A percentile compares a stretch with the other conserved stretches of the same genome.
Conservation (phyloP, 2,797 vertebrate genomes). For the Propithecus perrieri region DNA sequence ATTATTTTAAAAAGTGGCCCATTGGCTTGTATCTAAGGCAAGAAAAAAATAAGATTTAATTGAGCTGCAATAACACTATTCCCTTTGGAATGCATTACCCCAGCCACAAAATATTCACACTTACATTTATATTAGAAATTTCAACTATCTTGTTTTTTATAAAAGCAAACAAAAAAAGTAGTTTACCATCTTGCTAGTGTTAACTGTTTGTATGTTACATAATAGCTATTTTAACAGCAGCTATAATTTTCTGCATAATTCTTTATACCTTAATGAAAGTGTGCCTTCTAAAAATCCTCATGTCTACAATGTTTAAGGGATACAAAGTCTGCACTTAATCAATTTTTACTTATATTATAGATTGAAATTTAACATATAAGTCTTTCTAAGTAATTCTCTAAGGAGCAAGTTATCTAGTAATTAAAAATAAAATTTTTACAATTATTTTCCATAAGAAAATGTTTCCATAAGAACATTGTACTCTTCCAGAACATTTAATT, state of each 20-base stretch:
- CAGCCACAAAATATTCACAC: neutral
- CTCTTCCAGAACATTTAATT: neutral
- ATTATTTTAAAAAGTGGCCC: conserved; percentile 37
- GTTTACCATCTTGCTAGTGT: neutral
- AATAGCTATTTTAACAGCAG: neutral
- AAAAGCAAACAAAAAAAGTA: neutral
- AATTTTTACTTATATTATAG: neutral
- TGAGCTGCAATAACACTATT: neutral
- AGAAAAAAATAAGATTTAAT: neutral
- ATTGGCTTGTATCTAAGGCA: neutral
- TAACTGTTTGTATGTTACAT: neutral
- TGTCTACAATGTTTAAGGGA: neutral
- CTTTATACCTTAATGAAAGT: neutral
- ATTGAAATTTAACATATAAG: neutral
- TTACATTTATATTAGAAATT: neutral
- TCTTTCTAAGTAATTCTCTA: neutral
- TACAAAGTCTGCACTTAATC: neutral
- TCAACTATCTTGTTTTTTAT: neutral
- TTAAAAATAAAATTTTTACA: conserved; percentile 49
- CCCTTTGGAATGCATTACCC: neutral
- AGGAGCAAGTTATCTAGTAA: neutral
- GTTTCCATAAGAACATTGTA: conserved; percentile 1
- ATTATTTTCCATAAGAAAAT: conserved; percentile 33
- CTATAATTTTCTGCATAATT: neutral
- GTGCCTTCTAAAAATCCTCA: neutral